These are phyloP conservation scores for Pachyseris speciosa DNA, from an alignment of 64 coral and sea anemone genomes.

Conservation along the genomic window DNA sequence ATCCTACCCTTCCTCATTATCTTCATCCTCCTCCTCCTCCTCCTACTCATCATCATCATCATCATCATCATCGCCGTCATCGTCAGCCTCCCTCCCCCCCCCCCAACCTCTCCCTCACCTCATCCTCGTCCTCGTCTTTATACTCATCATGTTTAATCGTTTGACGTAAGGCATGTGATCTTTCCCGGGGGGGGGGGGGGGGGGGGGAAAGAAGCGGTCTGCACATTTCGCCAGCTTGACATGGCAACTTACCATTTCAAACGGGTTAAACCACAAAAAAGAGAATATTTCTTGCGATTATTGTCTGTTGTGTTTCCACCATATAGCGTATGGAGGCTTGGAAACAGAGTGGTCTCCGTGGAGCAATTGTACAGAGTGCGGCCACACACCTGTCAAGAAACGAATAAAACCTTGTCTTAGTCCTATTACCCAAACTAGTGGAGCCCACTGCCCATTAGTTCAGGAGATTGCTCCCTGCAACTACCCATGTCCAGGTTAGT, in stretches of 20 bases:
- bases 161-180: too few species aligned
- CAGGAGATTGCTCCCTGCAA: slow-evolving; percentile 15
- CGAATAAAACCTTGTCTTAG: slow-evolving; percentile 38
- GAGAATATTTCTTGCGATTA: neutral
- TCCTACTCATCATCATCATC: neutral
- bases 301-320: neutral
- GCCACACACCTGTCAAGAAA: slow-evolving; percentile 21
- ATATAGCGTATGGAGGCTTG: slow-evolving; percentile 43
- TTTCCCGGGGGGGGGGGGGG: too few species aligned
- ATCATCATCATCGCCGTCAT: neutral
- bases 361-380: slow-evolving; percentile 70
- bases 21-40: too few species aligned
- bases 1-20: too few species aligned
- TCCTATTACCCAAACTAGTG: slow-evolving; percentile 20
- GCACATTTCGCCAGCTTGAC: too few species aligned
- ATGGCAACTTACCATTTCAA: neutral
- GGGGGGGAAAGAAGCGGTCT: too few species aligned
- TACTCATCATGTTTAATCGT: too few species aligned
- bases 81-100: neutral
- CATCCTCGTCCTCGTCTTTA: too few species aligned
- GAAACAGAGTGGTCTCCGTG: slow-evolving; percentile 67
- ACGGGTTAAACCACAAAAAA: neutral
- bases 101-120: too few species aligned
- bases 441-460: slow-evolving; percentile 59
- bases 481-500: slow-evolving; percentile 56